These are phyloP conservation scores for Monodelphis domestica DNA, from an alignment of 2,797 vertebrate species.

Conservation along the genomic window DNA sequence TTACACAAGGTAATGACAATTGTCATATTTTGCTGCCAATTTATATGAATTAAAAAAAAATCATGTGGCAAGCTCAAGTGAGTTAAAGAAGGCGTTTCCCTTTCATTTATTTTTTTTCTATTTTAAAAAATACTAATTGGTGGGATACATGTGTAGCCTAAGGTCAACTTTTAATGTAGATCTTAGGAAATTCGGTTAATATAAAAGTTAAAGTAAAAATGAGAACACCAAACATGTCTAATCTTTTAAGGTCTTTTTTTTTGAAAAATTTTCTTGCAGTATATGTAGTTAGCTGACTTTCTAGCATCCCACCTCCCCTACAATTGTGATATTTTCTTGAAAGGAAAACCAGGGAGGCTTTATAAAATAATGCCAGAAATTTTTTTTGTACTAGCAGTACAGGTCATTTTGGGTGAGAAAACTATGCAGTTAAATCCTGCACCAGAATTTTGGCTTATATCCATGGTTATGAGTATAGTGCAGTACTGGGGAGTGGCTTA, in stretches of 20 bases:
- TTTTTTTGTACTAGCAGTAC: conserved; percentile 30
- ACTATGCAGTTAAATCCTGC: neutral
- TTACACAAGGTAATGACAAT: conserved; percentile 32
- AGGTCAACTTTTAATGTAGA: neutral
- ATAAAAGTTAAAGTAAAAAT: neutral
- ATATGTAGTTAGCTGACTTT: conserved; percentile 13
- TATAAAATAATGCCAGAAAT: conserved; percentile 21
- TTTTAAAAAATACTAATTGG: neutral
- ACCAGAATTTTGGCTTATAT: conserved; percentile 72
- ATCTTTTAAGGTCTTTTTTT: neutral
- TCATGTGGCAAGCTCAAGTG: neutral
- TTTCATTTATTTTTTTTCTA: neutral
- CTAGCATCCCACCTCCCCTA: neutral
- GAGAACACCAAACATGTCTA: neutral
- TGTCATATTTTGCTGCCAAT: conserved; percentile 29
- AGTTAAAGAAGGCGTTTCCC: neutral
- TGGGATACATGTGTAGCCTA: neutral
- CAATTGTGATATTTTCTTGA: neutral
- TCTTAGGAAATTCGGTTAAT: neutral
- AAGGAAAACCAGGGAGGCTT: conserved; percentile 28
- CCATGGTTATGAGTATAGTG: conserved; percentile 68
- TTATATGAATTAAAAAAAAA: conserved; percentile 5
- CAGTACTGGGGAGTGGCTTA: conserved; percentile 47
- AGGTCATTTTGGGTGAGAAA: conserved; percentile 29
- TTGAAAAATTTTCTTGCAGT: neutral